These are phyloP conservation scores for Poeciliopsis occidentalis DNA, from an alignment of 2,113 vertebrate species.

Conservation along the genomic window DNA sequence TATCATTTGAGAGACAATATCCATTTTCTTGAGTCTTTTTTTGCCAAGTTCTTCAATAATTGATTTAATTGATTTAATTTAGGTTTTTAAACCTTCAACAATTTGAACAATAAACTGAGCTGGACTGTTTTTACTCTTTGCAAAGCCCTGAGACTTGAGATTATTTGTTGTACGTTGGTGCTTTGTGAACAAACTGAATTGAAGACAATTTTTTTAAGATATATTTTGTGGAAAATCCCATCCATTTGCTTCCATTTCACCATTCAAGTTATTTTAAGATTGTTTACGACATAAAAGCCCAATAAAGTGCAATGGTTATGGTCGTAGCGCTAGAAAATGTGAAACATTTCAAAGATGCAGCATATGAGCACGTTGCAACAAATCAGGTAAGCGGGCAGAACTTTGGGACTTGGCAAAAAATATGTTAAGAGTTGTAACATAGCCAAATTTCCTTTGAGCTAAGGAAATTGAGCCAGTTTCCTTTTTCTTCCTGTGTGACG, in stretches of 20 bases:
- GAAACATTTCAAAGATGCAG: not conserved
- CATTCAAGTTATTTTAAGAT: not conserved
- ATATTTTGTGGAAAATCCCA: too few relatives aligned
- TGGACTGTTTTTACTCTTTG: not conserved
- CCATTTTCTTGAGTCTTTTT: too few relatives aligned
- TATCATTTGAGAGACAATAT: not conserved
- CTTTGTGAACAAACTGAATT: not conserved
- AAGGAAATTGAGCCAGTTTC: not conserved
- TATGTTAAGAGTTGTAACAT: not conserved
- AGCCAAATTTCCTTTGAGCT: constrained; percentile 4
- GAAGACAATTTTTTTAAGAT: not conserved
- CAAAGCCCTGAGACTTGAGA: too few relatives aligned
- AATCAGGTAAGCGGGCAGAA: not conserved
- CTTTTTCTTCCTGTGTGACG: constrained; percentile 36
- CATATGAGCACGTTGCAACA: not conserved
- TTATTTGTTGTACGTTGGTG: not conserved
- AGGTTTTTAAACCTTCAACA: not conserved
- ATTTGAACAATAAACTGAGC: not conserved
- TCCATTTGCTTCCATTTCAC: not conserved
- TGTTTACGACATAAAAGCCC: not conserved
- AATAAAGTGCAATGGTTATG: not conserved
- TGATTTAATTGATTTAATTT: too few relatives aligned
- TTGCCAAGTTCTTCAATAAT: too few relatives aligned
- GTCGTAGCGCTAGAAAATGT: not conserved
- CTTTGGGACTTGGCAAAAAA: not conserved